Evolutionary conservation across 2,113 vertebrate genomes (phyloP).

Genomic region (Ardeotis arabs): DNA sequence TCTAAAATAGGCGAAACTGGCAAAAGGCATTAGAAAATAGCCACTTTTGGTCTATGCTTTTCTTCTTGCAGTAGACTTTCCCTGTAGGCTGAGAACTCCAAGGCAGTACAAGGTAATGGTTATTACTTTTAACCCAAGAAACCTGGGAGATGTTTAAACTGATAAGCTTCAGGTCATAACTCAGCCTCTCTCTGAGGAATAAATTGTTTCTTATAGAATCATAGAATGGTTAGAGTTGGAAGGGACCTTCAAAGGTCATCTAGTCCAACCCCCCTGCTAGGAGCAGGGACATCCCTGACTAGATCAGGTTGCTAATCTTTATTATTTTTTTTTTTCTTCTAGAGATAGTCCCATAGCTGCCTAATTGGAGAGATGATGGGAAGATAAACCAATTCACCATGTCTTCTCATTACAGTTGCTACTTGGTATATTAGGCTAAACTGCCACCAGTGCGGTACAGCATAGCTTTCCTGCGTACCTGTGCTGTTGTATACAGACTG

Average conservation of each 20-base stretch:
- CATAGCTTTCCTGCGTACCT: not conserved
- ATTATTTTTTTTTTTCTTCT: not conserved
- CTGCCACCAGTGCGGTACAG: not conserved
- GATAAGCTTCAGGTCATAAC: not conserved
- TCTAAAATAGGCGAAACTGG: not conserved
- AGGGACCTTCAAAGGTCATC: too few relatives aligned
- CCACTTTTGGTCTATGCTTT: not conserved
- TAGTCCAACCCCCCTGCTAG: too few relatives aligned
- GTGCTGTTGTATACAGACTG: fast-evolving
- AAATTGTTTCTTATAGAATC: not conserved
- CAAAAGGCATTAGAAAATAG: not conserved
- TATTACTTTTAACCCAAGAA: not conserved
- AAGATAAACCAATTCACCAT: not conserved
- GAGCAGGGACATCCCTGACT: too few relatives aligned
- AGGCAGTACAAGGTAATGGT: not conserved
- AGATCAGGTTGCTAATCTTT: too few relatives aligned
- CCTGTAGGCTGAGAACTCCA: not conserved
- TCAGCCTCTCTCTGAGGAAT: not conserved
- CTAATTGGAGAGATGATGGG: not conserved
- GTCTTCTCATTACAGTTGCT: not conserved
- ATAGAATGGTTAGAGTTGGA: too few relatives aligned
- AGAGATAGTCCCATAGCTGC: not conserved
- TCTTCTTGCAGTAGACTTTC: not conserved
- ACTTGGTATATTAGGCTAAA: not conserved
- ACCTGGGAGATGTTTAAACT: not conserved